Percentiles rank a stretch among this genome's conserved stretches.
phyloP scores from a whole-genome alignment of 2,888 invertebrate genomes.

The Lasioglossum lativentre region DNA sequence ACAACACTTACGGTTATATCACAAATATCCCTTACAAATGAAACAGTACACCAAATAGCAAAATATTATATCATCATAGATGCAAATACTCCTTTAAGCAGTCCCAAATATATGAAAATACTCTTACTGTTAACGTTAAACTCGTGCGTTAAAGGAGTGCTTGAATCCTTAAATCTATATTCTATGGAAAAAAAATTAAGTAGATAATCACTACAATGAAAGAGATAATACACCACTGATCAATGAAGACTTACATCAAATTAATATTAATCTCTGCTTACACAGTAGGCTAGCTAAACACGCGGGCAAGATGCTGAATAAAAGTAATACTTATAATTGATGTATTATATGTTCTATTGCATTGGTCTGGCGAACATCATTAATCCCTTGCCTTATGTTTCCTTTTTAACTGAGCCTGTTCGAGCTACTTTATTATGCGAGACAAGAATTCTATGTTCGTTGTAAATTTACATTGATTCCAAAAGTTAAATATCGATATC shows the following conservation, averaged over 20 bases:
- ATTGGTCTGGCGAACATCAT: not conserved
- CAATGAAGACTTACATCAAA: not conserved
- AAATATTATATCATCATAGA: not conserved
- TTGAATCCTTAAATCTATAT: not conserved
- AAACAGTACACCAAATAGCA: constrained; percentile 7
- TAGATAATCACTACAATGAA: not conserved
- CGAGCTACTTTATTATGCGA: not conserved
- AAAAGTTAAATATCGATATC: not conserved
- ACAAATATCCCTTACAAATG: not conserved
- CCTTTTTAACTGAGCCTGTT: not conserved
- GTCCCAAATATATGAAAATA: not conserved
- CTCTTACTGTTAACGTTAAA: not conserved
- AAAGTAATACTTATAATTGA: not conserved
- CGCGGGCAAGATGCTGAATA: not conserved
- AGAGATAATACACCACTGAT: not conserved
- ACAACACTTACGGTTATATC: not conserved
- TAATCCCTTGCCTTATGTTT: not conserved
- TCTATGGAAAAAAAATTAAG: not conserved
- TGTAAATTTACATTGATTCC: not conserved
- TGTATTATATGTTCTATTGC: not conserved
- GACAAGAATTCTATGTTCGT: not conserved
- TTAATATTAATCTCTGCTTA: not conserved
- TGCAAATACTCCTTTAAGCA: constrained; percentile 15
- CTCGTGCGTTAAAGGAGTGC: not conserved
- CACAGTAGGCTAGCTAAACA: not conserved